phyloP scores from a whole-genome alignment of 2,113 vertebrate species.

The Rhegmatorhina hoffmannsi region DNA sequence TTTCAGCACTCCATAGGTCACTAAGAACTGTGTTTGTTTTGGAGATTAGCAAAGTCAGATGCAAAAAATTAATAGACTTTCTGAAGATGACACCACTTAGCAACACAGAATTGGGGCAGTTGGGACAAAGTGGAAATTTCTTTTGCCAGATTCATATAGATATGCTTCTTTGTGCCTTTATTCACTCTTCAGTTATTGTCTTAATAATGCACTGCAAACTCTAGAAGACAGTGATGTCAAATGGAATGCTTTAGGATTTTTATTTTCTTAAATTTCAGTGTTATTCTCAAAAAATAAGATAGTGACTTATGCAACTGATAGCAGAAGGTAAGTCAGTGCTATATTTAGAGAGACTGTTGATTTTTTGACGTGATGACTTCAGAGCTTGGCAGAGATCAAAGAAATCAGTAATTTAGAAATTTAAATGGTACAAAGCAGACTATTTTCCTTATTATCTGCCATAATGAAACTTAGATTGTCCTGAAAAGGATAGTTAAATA shows the following conservation, averaged over 20 bases:
- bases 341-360: not conserved
- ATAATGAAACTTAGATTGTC: not conserved
- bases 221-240: not conserved
- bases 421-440: not conserved
- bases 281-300: not conserved
- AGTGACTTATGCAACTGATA: not conserved
- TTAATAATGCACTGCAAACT: not conserved
- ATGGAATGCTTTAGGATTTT: not conserved
- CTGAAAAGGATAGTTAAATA: not conserved
- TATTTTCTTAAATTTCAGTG: not conserved
- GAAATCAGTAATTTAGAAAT: not conserved
- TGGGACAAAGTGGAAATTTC: not conserved
- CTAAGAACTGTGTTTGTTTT: conserved; percentile 1
- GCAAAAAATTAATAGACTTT: not conserved
- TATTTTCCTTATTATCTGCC: not conserved
- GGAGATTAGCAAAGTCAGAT: conserved; percentile 3
- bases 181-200: not conserved
- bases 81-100: not conserved
- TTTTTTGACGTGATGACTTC: not conserved
- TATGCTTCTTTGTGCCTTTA: not conserved
- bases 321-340: not conserved
- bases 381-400: not conserved
- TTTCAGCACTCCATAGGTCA: not conserved
- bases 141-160: not conserved
- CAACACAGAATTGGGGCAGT: not conserved